These are phyloP conservation scores for Arbacia lixula DNA, from an alignment of 53 echinoderm and acorn worm species.

Conservation along the genomic window DNA sequence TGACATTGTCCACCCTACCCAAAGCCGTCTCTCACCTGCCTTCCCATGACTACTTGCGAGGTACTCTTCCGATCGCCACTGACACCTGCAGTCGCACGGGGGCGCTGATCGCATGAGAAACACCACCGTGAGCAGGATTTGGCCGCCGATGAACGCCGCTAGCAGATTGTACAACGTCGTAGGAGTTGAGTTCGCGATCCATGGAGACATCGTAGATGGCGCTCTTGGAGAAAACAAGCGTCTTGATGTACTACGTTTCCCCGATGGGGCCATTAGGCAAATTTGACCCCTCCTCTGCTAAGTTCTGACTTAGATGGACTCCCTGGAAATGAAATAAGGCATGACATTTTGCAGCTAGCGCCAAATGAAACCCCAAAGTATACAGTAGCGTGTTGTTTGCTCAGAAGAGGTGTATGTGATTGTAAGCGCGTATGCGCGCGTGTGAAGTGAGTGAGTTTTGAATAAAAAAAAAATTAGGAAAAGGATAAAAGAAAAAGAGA, in stretches of 20 bases:
- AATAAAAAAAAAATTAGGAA: too few relatives aligned
- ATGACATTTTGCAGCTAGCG: too few relatives aligned
- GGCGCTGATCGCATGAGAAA: constrained; percentile 28
- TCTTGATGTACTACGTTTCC: not conserved
- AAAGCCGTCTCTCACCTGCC: constrained; percentile 2
- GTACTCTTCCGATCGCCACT: constrained; percentile 35
- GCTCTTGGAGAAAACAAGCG: not conserved
- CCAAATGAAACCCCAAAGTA: too few relatives aligned
- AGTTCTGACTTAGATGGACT: too few relatives aligned
- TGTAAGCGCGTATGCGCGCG: too few relatives aligned
- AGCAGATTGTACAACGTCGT: not conserved
- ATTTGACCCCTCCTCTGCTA: too few relatives aligned
- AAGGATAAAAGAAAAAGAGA: too few relatives aligned
- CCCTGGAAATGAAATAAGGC: too few relatives aligned
- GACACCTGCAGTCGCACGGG: constrained; percentile 45
- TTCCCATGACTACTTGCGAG: not conserved
- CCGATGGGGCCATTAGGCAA: not conserved
- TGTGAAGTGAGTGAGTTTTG: too few relatives aligned
- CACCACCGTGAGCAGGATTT: constrained; percentile 30
- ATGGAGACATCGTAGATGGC: not conserved
- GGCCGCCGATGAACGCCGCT: constrained; percentile 31
- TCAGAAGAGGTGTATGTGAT: too few relatives aligned
- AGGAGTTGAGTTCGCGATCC: not conserved
- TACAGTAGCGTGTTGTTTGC: too few relatives aligned
- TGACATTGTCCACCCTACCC: too few relatives aligned